These are phyloP conservation scores for Trichonephila clavipes DNA, from an alignment of 1,140 invertebrate genomes.

Conservation along the genomic window DNA sequence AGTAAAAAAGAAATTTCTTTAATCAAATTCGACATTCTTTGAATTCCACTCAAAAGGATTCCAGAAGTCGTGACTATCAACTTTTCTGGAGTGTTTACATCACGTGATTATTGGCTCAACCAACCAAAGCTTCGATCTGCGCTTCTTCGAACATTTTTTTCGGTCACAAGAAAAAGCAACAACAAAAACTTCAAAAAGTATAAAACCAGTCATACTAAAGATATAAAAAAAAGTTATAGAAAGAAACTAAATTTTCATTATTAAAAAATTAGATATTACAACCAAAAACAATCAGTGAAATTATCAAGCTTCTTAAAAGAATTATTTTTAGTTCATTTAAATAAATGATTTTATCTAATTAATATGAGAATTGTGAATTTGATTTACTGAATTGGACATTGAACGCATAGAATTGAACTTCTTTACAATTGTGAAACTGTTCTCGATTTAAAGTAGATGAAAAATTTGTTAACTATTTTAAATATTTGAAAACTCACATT, in stretches of 20 bases:
- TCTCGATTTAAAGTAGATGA: too few relatives aligned
- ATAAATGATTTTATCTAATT: not conserved
- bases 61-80: not conserved
- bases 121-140: not conserved
- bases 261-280: not conserved
- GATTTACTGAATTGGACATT: not conserved
- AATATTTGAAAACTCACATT: too few relatives aligned
- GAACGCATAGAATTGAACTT: too few relatives aligned
- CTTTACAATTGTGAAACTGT: too few relatives aligned
- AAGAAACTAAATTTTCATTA: not conserved
- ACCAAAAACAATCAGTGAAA: not conserved
- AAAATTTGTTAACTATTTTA: too few relatives aligned
- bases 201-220: not conserved
- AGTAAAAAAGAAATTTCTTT: too few relatives aligned
- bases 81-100: slow-evolving; percentile 20
- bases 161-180: not conserved
- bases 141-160: not conserved
- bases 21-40: too few relatives aligned
- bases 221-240: not conserved
- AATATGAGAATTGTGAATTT: not conserved
- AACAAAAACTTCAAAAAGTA: not conserved
- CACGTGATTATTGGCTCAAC: slow-evolving; percentile 25
- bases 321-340: not conserved
- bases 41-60: too few relatives aligned
- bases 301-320: not conserved